A percentile compares a stretch with the other conserved stretches of the same genome.
phyloP scores from a whole-genome alignment of 2,888 invertebrate species.

The Pomacea canaliculata region DNA sequence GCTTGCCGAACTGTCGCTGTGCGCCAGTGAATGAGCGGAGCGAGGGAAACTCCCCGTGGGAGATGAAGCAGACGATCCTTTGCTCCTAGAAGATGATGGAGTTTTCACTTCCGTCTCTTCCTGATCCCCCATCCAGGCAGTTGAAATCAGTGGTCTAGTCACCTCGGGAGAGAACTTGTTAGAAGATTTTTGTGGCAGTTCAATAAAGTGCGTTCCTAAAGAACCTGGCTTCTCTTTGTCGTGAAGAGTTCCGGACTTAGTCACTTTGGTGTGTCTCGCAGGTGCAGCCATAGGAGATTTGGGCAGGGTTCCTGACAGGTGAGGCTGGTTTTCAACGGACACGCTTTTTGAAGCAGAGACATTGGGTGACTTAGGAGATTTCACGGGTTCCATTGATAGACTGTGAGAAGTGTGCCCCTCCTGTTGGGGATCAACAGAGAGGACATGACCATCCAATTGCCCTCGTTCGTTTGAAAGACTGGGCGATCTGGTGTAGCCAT shows the following conservation, averaged over 20 bases:
- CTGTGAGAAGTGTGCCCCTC: too few species aligned
- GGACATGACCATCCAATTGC: too few species aligned
- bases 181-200: not conserved
- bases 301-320: not conserved
- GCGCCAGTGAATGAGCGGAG: not conserved
- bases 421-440: too few species aligned
- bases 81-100: not conserved
- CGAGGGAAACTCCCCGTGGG: not conserved
- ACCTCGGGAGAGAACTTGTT: not conserved
- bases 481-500: too few species aligned
- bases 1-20: not conserved
- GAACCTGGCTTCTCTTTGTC: not conserved
- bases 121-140: too few species aligned
- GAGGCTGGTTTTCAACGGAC: too few species aligned
- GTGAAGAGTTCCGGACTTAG: not conserved
- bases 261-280: not conserved
- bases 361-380: too few species aligned
- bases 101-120: too few species aligned
- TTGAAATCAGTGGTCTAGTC: not conserved
- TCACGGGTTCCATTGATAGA: too few species aligned
- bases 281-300: not conserved
- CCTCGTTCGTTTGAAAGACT: too few species aligned
- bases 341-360: too few species aligned
- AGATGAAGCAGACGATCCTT: constrained; percentile 6
- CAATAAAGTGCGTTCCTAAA: not conserved